Evolutionary conservation across 2,113 vertebrate genomes (phyloP).

Genomic region (human): GRCh38 chr4:31346001-31346500

Average conservation of each 20-base stretch:
- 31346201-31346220: background rate
- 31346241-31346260: background rate
- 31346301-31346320: background rate
- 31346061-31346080: background rate
- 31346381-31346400: background rate
- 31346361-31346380: background rate
- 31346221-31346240: background rate
- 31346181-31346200: background rate
- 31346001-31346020: background rate
- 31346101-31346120: background rate
- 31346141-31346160: background rate
- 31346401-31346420: background rate
- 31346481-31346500: background rate
- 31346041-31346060: background rate
- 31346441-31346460: background rate
- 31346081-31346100: background rate
- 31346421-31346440: background rate
- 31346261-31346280: background rate
- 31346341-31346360: background rate
- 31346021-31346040: background rate
- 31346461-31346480: background rate
- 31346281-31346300: background rate
- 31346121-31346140: background rate
- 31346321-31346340: background rate
- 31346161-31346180: background rate